Evolutionary conservation across 2,113 vertebrate genomes (phyloP).

Genomic region (Charadrius vociferus): DNA sequence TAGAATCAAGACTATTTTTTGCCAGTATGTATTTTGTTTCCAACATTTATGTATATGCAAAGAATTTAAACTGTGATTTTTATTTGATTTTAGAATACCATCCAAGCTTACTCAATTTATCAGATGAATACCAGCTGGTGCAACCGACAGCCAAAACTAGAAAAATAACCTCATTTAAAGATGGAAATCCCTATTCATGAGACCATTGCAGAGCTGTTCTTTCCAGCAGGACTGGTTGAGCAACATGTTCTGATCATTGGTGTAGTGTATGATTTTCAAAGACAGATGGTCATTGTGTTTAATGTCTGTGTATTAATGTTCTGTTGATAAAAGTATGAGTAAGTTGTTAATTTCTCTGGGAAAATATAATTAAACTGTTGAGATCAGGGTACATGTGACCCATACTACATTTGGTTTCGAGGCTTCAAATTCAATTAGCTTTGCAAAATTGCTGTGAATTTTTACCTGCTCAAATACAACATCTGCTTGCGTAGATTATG

Average conservation of each 20-base stretch:
- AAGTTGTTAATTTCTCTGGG: slow-evolving; percentile 27
- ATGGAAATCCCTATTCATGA: slow-evolving; percentile 57
- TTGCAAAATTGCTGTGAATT: neutral
- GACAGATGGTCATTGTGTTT: slow-evolving; percentile 39
- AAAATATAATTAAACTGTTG: neutral
- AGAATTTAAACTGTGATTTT: neutral
- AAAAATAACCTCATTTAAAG: slow-evolving; percentile 16
- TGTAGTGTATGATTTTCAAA: neutral
- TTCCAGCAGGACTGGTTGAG: slow-evolving; percentile 31
- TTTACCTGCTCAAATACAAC: neutral
- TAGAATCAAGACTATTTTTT: neutral
- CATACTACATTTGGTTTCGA: neutral
- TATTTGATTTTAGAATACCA: neutral
- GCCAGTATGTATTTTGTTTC: neutral
- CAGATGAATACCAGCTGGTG: slow-evolving; percentile 50
- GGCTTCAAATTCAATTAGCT: neutral
- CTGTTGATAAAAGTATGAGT: slow-evolving; percentile 42
- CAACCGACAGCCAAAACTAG: slow-evolving; percentile 43
- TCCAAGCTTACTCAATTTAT: neutral
- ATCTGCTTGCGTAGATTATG: neutral
- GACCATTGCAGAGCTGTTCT: neutral
- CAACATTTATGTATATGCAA: neutral
- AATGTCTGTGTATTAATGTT: slow-evolving; percentile 23
- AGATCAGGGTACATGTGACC: neutral
- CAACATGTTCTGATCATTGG: neutral